Conservation (phyloP, 2,888 invertebrate genomes). For the Amphipyra tragopoginis region DNA sequence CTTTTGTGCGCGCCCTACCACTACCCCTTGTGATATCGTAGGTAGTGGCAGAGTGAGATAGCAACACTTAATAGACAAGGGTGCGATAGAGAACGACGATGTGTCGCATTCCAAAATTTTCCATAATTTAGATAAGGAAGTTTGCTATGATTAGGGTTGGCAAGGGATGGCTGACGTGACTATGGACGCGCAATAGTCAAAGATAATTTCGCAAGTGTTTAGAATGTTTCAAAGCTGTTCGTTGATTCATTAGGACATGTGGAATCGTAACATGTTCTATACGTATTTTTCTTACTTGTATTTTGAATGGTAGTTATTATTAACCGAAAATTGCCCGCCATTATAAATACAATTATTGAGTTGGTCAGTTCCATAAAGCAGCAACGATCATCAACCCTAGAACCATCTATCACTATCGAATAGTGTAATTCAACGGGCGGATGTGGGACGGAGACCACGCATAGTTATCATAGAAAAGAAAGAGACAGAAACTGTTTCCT, state of each 20-base stretch:
- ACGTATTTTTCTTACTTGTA: too few relatives aligned
- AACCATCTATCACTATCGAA: constrained; percentile 73
- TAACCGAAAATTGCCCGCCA: neutral
- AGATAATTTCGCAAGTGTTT: constrained; percentile 39
- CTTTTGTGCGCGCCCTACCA: constrained; percentile 85
- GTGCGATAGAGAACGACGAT: constrained; percentile 75
- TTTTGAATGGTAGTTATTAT: too few relatives aligned
- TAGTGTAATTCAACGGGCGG: constrained; percentile 73
- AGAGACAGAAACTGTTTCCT: constrained; percentile 70
- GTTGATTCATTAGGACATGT: neutral
- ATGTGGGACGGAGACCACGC: constrained; percentile 69
- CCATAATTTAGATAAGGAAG: constrained; percentile 89
- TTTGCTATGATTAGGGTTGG: constrained; percentile 89
- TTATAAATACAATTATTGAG: neutral
- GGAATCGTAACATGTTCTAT: constrained; percentile 7
- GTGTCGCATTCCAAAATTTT: constrained; percentile 88
- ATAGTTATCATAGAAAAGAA: constrained; percentile 60
- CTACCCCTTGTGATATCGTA: constrained; percentile 81
- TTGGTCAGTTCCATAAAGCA: neutral
- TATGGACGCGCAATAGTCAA: constrained; percentile 25
- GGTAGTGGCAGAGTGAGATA: constrained; percentile 78
- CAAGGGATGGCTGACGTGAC: constrained; percentile 47
- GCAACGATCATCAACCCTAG: constrained; percentile 65
- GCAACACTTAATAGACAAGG: constrained; percentile 59
- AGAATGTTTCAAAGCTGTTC: constrained; percentile 15